Percentiles rank a stretch among this genome's conserved stretches.
phyloP scores from a whole-genome alignment of 64 coral and sea anemone genomes.

The Hydrozoanthus tunicans region DNA sequence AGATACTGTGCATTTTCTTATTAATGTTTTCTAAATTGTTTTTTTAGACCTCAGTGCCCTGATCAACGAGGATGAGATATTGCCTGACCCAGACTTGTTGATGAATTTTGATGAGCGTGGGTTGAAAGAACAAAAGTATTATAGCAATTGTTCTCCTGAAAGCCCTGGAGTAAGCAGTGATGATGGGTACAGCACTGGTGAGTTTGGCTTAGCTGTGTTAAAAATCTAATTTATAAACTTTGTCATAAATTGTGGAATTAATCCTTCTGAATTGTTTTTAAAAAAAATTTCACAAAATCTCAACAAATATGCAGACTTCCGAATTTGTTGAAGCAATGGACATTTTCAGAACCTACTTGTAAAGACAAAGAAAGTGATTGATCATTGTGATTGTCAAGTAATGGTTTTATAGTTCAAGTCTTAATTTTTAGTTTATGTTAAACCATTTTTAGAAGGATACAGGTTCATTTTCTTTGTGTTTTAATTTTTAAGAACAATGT shows the following conservation, averaged over 20 bases:
- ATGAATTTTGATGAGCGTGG: not conserved
- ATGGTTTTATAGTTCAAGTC: too few relatives aligned
- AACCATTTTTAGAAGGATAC: too few relatives aligned
- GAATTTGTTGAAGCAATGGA: too few relatives aligned
- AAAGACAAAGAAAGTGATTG: too few relatives aligned
- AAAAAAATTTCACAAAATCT: too few relatives aligned
- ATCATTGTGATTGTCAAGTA: too few relatives aligned
- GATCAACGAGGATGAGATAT: not conserved
- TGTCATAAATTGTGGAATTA: not conserved
- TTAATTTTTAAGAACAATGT: not conserved
- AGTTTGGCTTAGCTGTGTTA: not conserved
- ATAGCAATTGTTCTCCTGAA: not conserved
- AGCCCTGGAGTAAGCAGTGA: slow-evolving; percentile 38
- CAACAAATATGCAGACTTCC: too few relatives aligned
- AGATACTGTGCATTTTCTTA: not conserved
- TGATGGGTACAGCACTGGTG: not conserved
- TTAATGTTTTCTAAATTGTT: not conserved
- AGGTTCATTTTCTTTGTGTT: not conserved
- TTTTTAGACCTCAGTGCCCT: not conserved
- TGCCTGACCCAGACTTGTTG: slow-evolving; percentile 10
- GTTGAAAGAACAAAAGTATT: not conserved
- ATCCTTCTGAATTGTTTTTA: not conserved
- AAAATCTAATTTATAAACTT: not conserved
- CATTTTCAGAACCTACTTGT: too few relatives aligned
- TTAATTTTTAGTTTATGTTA: too few relatives aligned